Base-by-base conservation (phyloP, 2,888 invertebrate genomes). In the Caenorhabditis sinica region DNA sequence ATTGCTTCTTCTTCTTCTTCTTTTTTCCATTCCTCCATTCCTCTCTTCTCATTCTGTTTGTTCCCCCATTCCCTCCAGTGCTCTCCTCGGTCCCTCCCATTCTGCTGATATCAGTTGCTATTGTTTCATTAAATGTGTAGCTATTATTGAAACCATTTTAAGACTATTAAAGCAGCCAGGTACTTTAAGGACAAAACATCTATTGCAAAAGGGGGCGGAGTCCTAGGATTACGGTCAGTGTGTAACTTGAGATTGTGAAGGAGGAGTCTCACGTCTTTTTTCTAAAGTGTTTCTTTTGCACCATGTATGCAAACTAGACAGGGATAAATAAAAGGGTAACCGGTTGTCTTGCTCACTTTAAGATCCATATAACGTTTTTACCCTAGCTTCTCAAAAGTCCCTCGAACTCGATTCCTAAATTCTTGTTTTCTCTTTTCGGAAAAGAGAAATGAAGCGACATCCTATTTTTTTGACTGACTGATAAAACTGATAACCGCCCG, bases 251-350 rank as follows among this genome's bases (percentile, higher is more conserved):
- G 30, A 68, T 23, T 11, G 6, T 33, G 40, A 30, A 51, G 68
- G 68, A 45, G 68, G 68, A 53, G 68, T 53, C 30, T 33, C 51
- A 51, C 51, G 51, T 36, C 33, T 68, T 68, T 68, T 68, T 45
- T 43, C 45, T 28, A 45, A 43, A 40, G 25, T 65, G 65, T 65
- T 45, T 65, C 45, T 65, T 65, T 28, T 45, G 45, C n/a, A 45
- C n/a, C 20, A 8, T 56, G 25, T 65, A 65, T 65, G 65, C 65
- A 65, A 65, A 65, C 65, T 45, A 45, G 63, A 63, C 63, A 25
- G 4, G 33, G 63, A 43, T 40, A 65, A n/a, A 65, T 65, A 65
- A 45, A 65, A 45, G 40, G n/a, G 23, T 25, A 43, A 13, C 9
- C 28, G 40, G 45, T 45, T 65, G 65, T 28, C 45, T 65, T 65